Conservation (phyloP, 2,888 invertebrate genomes). For the Clistopyga incitator region DNA sequence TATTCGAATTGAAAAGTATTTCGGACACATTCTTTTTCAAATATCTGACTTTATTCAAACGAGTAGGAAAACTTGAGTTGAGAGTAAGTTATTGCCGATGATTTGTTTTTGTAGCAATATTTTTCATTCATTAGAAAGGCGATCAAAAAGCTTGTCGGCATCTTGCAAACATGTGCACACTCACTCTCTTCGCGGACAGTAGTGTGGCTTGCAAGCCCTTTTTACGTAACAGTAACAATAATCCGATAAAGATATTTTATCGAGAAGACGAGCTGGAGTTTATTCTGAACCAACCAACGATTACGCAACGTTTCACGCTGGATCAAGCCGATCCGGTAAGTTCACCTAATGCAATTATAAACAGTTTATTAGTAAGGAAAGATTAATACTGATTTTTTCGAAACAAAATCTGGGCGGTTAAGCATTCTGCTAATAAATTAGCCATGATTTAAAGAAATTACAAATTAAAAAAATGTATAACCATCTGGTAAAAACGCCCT, state of each 20-base stretch:
- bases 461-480: no score
- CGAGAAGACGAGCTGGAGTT: constrained; percentile 84
- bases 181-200: constrained; percentile 85
- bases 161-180: constrained; percentile 88
- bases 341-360: not conserved
- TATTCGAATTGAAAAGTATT: no score
- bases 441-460: no score
- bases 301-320: constrained; percentile 84
- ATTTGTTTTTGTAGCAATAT: not conserved
- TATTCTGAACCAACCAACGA: constrained; percentile 83
- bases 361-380: not conserved
- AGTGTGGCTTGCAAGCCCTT: constrained; percentile 76
- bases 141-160: constrained; percentile 87
- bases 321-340: constrained; percentile 82
- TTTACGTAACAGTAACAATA: constrained; percentile 69
- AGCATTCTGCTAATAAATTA: no score
- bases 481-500: no score
- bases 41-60: not conserved
- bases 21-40: not conserved
- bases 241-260: constrained; percentile 84
- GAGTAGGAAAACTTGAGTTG: not conserved
- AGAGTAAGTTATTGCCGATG: not conserved
- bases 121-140: constrained; percentile 77
- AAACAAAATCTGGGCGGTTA: no score
- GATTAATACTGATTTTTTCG: no score